Evolutionary conservation across 1,140 invertebrate genomes (phyloP).

Genomic region (Solen grandis): DNA sequence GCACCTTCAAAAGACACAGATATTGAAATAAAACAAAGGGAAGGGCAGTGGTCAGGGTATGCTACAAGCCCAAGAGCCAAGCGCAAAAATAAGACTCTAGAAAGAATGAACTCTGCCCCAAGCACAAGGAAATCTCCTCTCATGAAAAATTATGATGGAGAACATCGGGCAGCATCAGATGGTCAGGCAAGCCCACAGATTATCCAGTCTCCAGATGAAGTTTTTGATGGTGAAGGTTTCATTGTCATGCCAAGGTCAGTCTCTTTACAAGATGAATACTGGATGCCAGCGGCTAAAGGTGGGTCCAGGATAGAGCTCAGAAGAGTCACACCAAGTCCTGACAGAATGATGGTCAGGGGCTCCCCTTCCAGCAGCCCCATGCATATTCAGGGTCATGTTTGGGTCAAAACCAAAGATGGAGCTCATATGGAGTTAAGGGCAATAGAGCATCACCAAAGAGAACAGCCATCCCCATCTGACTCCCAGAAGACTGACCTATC

Average conservation of each 20-base stretch:
- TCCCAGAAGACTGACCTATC: constrained; percentile 53
- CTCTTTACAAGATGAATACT: constrained; percentile 51
- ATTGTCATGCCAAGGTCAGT: constrained; percentile 54
- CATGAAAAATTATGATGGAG: constrained; percentile 11
- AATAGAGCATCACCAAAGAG: constrained; percentile 37
- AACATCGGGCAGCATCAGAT: constrained; percentile 33
- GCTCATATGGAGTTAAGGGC: constrained; percentile 35
- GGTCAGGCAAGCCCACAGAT: constrained; percentile 39
- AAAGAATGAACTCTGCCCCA: constrained; percentile 53
- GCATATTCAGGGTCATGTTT: constrained; percentile 30
- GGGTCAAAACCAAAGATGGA: constrained; percentile 48
- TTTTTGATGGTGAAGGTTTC: constrained; percentile 35
- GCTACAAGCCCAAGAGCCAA: constrained; percentile 55
- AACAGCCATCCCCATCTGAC: constrained; percentile 50
- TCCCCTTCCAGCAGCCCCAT: constrained; percentile 46
- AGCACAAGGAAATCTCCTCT: constrained; percentile 34
- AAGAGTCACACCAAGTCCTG: constrained; percentile 45
- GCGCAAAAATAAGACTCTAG: constrained; percentile 45
- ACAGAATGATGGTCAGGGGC: constrained; percentile 16
- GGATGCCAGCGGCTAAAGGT: constrained; percentile 37
- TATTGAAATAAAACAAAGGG: not conserved
- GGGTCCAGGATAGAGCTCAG: constrained; percentile 42
- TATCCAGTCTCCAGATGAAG: constrained; percentile 19
- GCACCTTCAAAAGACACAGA: constrained; percentile 8
- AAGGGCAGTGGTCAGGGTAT: constrained; percentile 41